Base-by-base conservation (phyloP, 2,888 invertebrate genomes). In the Allacma fusca region DNA sequence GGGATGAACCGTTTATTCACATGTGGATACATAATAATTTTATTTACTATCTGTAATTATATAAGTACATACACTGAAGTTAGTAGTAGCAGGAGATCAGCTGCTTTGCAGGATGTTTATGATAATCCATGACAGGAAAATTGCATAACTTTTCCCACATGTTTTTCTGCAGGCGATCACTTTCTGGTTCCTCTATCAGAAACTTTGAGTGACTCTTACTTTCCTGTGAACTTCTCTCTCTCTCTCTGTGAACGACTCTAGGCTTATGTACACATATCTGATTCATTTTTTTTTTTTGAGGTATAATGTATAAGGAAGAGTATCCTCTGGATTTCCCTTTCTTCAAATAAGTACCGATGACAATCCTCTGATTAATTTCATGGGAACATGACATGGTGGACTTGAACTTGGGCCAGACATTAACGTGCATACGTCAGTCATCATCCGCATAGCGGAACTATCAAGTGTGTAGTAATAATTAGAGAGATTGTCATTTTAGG, bases 341-440 rank as follows among this genome's bases (percentile, higher is more conserved):
- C n/a, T n/a, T n/a, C 9, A 34, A 34, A 34, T 7, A 34, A 4
- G 4, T 34, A 34, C 4, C 24, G n/a, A 13, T 50, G 50, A 50
- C 50, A 65, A 65, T 65, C 13, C 13, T 65, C 40, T 73, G 73
- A 73, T 73, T 23, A 71, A 57, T 44, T 50, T 70, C 68, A 50
- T 44, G 26, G 44, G 26, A 72, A 59, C 59, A 71, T 71, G 57
- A 71, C 71, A 71, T 57, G 26, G n/a, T 71, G 29, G 57, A 73
- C 73, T 73, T 73, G 73, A 73, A 73, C 73, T 73, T 73, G 73
- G 40, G 62, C 2, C 13, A 68, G 68, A 68, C 64, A 70, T 62
- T 76, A 70, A 59, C n/a, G n/a, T n/a, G n/a, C n/a, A n/a, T n/a
- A 62, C 73, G 73, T 73, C 71, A 68, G 59, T 50, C 43, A 73